These are phyloP conservation scores for Labeo catla DNA, from an alignment of 2,113 vertebrate genomes.

Conservation along the genomic window DNA sequence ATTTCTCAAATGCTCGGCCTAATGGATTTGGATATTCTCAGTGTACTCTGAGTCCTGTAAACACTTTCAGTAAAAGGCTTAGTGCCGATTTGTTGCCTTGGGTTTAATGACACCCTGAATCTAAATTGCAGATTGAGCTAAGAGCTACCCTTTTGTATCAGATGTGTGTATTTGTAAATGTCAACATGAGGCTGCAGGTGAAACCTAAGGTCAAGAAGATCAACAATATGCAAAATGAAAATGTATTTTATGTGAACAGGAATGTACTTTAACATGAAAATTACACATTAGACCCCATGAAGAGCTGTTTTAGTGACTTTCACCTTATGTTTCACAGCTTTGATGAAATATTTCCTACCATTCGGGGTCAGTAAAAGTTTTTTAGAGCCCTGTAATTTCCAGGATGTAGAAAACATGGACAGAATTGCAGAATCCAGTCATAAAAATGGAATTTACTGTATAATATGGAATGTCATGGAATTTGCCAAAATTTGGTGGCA, in stretches of 20 bases:
- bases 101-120: slow-evolving; percentile 33
- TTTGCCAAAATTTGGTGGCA: too few species aligned
- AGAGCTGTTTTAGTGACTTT: neutral
- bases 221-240: neutral
- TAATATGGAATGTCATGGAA: too few species aligned
- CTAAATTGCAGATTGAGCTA: neutral
- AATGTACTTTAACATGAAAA: neutral
- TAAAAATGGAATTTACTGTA: too few species aligned
- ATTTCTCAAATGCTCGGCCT: slow-evolving; percentile 26
- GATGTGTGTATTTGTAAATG: neutral
- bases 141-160: slow-evolving; percentile 1
- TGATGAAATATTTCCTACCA: neutral
- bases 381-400: neutral
- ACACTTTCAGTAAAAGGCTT: slow-evolving; percentile 46
- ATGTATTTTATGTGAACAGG: neutral
- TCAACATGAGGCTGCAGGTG: neutral
- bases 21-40: slow-evolving; percentile 42
- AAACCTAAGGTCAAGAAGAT: neutral
- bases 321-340: neutral
- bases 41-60: slow-evolving; percentile 35
- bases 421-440: too few species aligned
- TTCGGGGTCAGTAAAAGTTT: neutral
- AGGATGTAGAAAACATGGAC: too few species aligned
- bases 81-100: slow-evolving; percentile 41
- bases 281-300: neutral